Evolutionary conservation across 2,113 vertebrate species (phyloP).

Genomic region (Columba livia): DNA sequence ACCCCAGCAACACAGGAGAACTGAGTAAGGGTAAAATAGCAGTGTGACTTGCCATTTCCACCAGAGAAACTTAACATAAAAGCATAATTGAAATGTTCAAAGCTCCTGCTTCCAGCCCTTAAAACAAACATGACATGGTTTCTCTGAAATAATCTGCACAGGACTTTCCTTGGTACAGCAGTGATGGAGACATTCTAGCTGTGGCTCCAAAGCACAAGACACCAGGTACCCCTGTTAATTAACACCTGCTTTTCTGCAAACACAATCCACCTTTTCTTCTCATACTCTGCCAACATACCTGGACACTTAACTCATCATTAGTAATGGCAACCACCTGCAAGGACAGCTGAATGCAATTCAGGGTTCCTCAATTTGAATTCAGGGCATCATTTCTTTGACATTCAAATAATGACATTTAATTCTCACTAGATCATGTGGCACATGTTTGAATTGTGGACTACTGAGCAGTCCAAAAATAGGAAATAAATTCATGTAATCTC

Average conservation of each 20-base stretch:
- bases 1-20: neutral
- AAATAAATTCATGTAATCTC: neutral
- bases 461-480: neutral
- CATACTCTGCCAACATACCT: neutral
- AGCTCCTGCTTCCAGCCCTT: neutral
- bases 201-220: neutral
- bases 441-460: neutral
- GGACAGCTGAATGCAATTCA: neutral
- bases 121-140: neutral
- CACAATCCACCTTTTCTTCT: neutral
- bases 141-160: neutral
- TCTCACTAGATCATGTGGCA: neutral
- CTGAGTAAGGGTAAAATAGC: neutral
- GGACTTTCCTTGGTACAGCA: neutral
- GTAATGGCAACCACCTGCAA: neutral
- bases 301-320: neutral
- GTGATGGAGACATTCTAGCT: neutral
- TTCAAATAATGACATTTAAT: neutral
- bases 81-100: neutral
- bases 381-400: neutral
- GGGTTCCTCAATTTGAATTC: neutral
- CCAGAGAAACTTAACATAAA: neutral
- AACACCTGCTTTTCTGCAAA: neutral
- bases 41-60: rapidly evolving
- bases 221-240: neutral